These are phyloP conservation scores for Catharus bicknelli DNA, from an alignment of 2,113 vertebrate species.

Conservation along the genomic window DNA sequence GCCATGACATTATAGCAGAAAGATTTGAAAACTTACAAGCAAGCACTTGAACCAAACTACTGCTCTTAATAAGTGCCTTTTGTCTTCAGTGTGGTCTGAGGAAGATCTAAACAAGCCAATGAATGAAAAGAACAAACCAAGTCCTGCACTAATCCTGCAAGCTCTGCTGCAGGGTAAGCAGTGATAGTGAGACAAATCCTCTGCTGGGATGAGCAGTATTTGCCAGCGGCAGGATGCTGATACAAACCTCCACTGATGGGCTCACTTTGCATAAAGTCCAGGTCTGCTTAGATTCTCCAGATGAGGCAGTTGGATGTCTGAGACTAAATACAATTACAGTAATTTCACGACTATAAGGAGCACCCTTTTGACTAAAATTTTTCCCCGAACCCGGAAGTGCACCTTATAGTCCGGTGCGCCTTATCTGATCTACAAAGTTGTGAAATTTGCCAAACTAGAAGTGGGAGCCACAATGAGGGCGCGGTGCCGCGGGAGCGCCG, in stretches of 20 bases:
- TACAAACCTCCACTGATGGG: neutral
- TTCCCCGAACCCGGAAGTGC: no score
- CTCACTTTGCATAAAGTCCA: neutral
- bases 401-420: no score
- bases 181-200: neutral
- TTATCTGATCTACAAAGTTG: no score
- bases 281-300: neutral
- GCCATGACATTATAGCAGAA: conserved; percentile 28
- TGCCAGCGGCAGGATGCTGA: neutral
- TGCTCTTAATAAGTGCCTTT: conserved; percentile 37
- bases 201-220: neutral
- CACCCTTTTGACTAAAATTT: no score
- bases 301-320: neutral
- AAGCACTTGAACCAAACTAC: conserved; percentile 50
- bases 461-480: no score
- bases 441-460: no score
- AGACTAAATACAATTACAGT: neutral
- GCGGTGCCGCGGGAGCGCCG: no score
- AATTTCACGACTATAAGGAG: no score
- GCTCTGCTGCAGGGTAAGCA: neutral
- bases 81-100: conserved; percentile 48
- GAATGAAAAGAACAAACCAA: neutral
- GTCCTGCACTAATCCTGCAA: neutral
- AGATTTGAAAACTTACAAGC: conserved; percentile 45
- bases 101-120: conserved; percentile 29